Conservation (phyloP, 2,113 vertebrate species). For the Phyllostomus discolor region DNA sequence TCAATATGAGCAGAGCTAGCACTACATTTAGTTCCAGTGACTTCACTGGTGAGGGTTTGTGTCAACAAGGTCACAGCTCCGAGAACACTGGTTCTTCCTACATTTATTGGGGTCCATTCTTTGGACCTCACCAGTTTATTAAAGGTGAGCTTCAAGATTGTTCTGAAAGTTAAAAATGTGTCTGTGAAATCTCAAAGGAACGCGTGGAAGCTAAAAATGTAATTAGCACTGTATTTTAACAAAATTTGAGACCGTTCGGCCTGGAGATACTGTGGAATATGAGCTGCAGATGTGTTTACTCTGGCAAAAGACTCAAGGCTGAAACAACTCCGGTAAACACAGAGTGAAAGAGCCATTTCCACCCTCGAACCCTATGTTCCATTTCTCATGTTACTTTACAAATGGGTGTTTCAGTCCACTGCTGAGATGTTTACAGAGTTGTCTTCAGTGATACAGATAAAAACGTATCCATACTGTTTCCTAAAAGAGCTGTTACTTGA, state of each 20-base stretch:
- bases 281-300: slow-evolving; percentile 69
- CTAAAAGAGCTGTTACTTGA: background rate
- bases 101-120: background rate
- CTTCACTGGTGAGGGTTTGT: background rate
- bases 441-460: background rate
- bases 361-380: background rate
- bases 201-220: slow-evolving; percentile 47
- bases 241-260: slow-evolving; percentile 62
- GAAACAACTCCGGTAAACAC: slow-evolving; percentile 63
- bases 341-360: background rate
- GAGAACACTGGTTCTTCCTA: background rate
- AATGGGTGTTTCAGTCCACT: background rate
- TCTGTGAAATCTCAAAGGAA: slow-evolving; percentile 55
- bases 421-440: background rate
- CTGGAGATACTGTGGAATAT: slow-evolving; percentile 50
- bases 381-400: background rate
- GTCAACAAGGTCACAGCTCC: background rate
- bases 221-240: slow-evolving; percentile 70
- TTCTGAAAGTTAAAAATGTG: slow-evolving; percentile 61
- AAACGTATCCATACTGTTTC: background rate
- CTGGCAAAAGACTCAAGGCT: slow-evolving; percentile 56
- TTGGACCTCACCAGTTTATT: background rate
- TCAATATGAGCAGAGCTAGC: background rate
- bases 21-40: background rate
- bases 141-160: slow-evolving; percentile 6